Conservation (phyloP, 2,113 vertebrate species). For the Neogale vison region DNA sequence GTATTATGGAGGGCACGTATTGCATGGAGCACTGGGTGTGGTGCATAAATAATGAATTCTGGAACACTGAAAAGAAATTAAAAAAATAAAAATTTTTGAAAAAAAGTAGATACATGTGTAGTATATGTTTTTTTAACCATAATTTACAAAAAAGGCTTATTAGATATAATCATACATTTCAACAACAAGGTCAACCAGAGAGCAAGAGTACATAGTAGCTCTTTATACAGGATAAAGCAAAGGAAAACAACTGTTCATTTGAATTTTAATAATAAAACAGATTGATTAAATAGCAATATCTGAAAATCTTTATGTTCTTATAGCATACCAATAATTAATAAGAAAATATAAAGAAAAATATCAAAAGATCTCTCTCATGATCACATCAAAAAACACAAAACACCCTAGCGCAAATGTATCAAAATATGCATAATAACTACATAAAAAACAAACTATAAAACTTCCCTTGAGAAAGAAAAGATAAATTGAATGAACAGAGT, state of each 20-base stretch:
- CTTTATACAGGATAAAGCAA: not conserved
- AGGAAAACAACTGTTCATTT: not conserved
- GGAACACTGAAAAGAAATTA: too few species aligned
- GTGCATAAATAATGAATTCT: too few species aligned
- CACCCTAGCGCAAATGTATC: not conserved
- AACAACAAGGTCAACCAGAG: not conserved
- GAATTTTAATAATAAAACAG: not conserved
- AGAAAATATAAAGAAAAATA: not conserved
- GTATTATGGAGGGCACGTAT: too few species aligned
- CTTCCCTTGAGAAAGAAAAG: not conserved
- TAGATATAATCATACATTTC: not conserved
- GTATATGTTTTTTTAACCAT: not conserved
- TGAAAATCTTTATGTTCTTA: not conserved
- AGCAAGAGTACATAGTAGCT: not conserved
- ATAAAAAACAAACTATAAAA: not conserved
- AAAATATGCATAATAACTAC: not conserved
- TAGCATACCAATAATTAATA: not conserved
- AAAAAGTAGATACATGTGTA: not conserved
- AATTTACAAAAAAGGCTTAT: not conserved
- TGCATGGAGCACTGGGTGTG: too few species aligned
- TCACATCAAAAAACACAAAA: not conserved
- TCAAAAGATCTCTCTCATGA: not conserved
- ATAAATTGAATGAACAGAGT: not conserved
- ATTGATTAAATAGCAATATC: not conserved
- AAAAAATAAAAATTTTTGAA: too few species aligned